Evolutionary conservation across 37 sponge, comb jelly and placozoan species (phyloP).

Genomic region (Lycopodina hypogea): DNA sequence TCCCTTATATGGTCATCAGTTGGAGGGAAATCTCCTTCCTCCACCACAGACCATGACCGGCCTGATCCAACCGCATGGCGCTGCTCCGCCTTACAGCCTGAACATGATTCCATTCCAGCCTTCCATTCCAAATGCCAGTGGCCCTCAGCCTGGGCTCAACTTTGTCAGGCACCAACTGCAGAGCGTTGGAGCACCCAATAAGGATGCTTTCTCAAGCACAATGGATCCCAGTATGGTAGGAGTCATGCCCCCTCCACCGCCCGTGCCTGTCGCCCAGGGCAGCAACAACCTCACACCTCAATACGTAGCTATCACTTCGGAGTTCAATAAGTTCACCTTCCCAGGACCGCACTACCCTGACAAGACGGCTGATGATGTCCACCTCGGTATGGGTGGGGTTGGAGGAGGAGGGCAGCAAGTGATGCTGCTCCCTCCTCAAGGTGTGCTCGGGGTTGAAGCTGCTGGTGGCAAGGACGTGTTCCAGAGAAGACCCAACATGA

Average conservation of each 20-base stretch:
- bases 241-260: not conserved
- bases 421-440: constrained; percentile 7
- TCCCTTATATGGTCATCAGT: constrained; percentile 17
- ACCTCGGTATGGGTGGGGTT: not conserved
- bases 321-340: not conserved
- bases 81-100: constrained; percentile 10
- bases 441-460: not conserved
- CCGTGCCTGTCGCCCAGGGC: not conserved
- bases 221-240: not conserved
- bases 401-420: no score
- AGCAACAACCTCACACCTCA: not conserved
- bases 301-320: not conserved
- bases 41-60: not conserved
- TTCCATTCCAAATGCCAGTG: constrained; percentile 1
- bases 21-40: constrained; percentile 9
- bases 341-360: not conserved
- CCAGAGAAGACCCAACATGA: not conserved
- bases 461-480: not conserved
- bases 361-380: not conserved
- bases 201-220: constrained; percentile 2
- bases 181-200: not conserved
- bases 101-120: constrained; percentile 18
- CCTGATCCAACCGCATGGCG: constrained; percentile 8
- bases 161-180: constrained; percentile 18
- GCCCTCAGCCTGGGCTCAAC: not conserved